Evolutionary conservation across 2,797 vertebrate genomes (phyloP), one percentile per base, ranked within the genome.

Genomic region (Melanotaenia maccullochi): DNA sequence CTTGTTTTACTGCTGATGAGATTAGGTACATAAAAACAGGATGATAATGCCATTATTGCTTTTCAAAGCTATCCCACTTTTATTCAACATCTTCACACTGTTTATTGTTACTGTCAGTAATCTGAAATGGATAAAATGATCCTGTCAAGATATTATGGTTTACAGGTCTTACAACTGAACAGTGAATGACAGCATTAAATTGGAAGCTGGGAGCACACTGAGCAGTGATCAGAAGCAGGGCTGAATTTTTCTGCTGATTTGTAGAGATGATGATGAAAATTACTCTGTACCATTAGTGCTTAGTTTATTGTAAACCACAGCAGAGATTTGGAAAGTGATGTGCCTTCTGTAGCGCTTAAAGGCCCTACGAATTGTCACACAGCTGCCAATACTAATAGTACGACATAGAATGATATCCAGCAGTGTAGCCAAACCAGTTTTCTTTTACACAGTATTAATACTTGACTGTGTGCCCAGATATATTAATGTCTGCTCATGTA

Each of bases 1-100:
- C 40, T 47, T 76, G 30, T 59, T 85, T 79, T 81, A 68, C 56
- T 82, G 57, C 38, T 78, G 72, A 74, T 76, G 47, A 54, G 32
- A 40, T 73, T 32, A 59, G 44, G 24, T 49, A 25, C 38, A 38
- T 71, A 3, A 63, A 62, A 33, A 42, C 30, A 69, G 5, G 5
- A 59, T 65, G 36, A 38, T 66, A 44, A 42, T 66, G 24, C 73
- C 62, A 57, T 78, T 0, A 68, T 49, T 58, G 14, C 33, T 35
- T 60, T 62, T 35, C 14, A 78, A 20, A 65, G 28, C 55, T 32
- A 18, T 54, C 7, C 8, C 65, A 20, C 30, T 60, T 73, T 80
- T 60, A 59, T 68, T 28, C 32, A 61, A 4, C 47, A 36, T 73
- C 58, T 65, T 42, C 20, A 61, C 62, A 18, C 60, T 18, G n/a